Percentiles rank a stretch among this genome's conserved stretches.
Conservation (phyloP, 1,140 invertebrate genomes). For the Macrocentrus cingulum region DNA sequence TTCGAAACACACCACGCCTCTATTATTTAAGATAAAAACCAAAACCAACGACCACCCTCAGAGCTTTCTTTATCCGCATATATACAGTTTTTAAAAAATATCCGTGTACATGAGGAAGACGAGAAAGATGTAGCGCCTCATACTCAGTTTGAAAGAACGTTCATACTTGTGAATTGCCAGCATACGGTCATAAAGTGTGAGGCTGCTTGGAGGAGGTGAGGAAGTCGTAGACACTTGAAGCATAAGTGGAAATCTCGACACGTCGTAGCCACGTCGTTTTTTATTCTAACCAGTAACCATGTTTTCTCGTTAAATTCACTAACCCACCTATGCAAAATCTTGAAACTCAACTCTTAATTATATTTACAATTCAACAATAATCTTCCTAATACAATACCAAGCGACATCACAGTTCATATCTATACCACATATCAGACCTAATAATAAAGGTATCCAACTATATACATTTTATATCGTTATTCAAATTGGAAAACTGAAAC, state of each 20-base stretch:
- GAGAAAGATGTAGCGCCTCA: neutral
- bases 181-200: neutral
- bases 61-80: neutral
- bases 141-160: neutral
- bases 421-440: too few species aligned
- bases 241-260: constrained; percentile 43
- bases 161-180: neutral
- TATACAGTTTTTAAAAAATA: neutral
- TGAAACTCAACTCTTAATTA: too few species aligned
- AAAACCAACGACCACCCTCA: neutral
- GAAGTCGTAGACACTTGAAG: constrained; percentile 10
- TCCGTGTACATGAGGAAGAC: neutral
- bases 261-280: constrained; percentile 27
- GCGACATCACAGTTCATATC: too few species aligned
- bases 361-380: too few species aligned
- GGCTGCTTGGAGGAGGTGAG: neutral
- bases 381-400: too few species aligned
- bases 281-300: constrained; percentile 9
- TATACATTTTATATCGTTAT: too few species aligned
- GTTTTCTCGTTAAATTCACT: neutral
- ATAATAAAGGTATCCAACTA: too few species aligned
- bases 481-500: too few species aligned
- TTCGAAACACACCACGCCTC: constrained; percentile 2
- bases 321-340: too few species aligned
- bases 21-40: neutral